These are phyloP conservation scores for Mamestra brassicae DNA, from an alignment of 2,888 invertebrate species.

Conservation along the genomic window DNA sequence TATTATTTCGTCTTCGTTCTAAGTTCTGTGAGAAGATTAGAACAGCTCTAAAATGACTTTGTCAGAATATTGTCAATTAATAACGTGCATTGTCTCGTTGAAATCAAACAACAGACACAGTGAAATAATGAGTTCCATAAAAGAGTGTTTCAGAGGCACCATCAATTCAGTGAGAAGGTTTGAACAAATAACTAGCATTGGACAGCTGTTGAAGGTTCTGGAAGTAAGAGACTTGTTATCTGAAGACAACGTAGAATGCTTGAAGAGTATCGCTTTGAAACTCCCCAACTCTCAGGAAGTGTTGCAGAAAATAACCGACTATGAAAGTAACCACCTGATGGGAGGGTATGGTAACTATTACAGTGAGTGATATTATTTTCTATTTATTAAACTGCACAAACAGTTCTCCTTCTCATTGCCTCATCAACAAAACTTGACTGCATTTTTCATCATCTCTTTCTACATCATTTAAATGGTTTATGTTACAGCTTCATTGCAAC, in stretches of 20 bases:
- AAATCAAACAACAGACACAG: slow-evolving; percentile 75
- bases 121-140: slow-evolving; percentile 76
- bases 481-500: slow-evolving; percentile 65
- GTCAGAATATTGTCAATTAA: slow-evolving; percentile 78
- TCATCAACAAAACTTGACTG: no score
- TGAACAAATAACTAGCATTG: slow-evolving; percentile 80
- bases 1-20: not conserved
- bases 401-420: no score
- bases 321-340: slow-evolving; percentile 73
- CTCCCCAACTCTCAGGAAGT: slow-evolving; percentile 72
- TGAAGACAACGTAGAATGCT: slow-evolving; percentile 75
- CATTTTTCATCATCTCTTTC: no score
- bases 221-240: slow-evolving; percentile 83
- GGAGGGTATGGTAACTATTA: slow-evolving; percentile 73
- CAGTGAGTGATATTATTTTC: slow-evolving; percentile 70
- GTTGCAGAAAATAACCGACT: slow-evolving; percentile 74
- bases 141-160: slow-evolving; percentile 78
- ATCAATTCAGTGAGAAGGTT: slow-evolving; percentile 84
- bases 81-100: slow-evolving; percentile 67
- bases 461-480: not conserved
- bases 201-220: slow-evolving; percentile 79
- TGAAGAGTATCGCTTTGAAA: slow-evolving; percentile 78
- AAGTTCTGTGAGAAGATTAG: not conserved
- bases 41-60: slow-evolving; percentile 75
- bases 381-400: no score